Evolutionary conservation across 1,140 invertebrate species (phyloP), one percentile per base, ranked within the genome.

Genomic region (Oedothorax gibbosus): DNA sequence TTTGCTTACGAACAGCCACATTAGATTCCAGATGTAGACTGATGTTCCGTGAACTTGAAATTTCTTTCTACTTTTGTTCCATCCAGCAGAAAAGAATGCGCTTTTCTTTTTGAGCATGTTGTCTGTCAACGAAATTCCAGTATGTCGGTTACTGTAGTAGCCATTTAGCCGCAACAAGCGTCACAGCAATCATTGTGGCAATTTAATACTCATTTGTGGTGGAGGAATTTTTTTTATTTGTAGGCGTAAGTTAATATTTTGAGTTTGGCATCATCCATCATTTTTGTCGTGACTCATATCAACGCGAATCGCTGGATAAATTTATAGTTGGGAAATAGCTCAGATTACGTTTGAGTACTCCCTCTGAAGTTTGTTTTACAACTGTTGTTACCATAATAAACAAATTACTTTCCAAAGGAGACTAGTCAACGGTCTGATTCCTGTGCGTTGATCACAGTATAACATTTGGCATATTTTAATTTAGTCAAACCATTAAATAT

Each of bases 31-130:
- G 68, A 71, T 71, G 68, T 53, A 71, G 7, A 15, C n/a, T 53
- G 68, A 71, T 53, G 66, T n/a, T 69, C 51, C 49, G 66, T 69
- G 66, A 69, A 69, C 66, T 69, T 69, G 66, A 69, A 69, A 50
- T 69, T 7, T 69, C 51, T 69, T 60, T 60, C 51, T 69, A n/a
- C 68, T 51, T 71, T 71, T 71, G 50, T 71, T 53, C 68, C 66
- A 69, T 69, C 18, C 35, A 15, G 35, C 53, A 0, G 15, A 51
- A 71, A 71, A 71, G 68, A 71, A 71, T 53, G 50, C 68, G 12
- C 11, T 18, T 49, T 53, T 71, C 53, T 71, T 71, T 53, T 7
- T 12, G 20, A 1, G 11, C 6, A 4, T 20, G 11, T 20, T 53
- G 15, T 35, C 49, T 53, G 49, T 51, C 49, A 53, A n/a, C 68